phyloP scores from a whole-genome alignment of 2,888 invertebrate species.

The Gymnoscelis rufifasciata region DNA sequence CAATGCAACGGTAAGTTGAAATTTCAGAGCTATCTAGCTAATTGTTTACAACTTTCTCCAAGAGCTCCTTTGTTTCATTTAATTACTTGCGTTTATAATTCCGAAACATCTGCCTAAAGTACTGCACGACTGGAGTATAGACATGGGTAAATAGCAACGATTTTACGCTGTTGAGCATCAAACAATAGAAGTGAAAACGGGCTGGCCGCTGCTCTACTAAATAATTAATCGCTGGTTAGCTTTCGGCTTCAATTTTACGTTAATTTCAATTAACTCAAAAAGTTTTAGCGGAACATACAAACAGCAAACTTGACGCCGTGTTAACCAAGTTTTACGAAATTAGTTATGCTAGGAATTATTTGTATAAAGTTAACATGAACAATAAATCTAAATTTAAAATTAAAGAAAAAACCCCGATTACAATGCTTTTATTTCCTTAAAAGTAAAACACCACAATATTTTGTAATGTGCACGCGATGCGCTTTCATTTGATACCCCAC shows the following conservation, averaged over 20 bases:
- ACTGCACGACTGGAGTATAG: constrained; percentile 18
- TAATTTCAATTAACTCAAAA: not conserved
- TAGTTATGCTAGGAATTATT: no score
- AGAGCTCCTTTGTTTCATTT: constrained; percentile 18
- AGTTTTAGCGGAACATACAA: no score
- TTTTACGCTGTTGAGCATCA: constrained; percentile 62
- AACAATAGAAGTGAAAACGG: constrained; percentile 73
- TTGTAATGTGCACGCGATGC: no score
- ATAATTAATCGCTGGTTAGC: constrained; percentile 50
- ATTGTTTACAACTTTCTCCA: constrained; percentile 20
- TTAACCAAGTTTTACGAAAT: no score
- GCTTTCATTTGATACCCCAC: no score
- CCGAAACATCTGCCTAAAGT: not conserved
- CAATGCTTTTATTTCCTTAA: no score
- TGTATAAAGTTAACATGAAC: no score
- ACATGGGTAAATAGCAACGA: constrained; percentile 34
- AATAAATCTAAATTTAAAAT: no score
- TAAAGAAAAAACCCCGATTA: no score
- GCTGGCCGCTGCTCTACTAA: constrained; percentile 50
- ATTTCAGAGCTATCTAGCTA: not conserved
- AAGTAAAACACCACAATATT: no score
- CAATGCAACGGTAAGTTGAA: not conserved
- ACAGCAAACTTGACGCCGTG: no score
- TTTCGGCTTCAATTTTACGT: constrained; percentile 47
- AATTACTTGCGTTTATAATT: constrained; percentile 19